Percentiles rank a stretch among this genome's conserved stretches.
Conservation (phyloP, 2,797 vertebrate genomes). For the Artibeus jamaicensis region DNA sequence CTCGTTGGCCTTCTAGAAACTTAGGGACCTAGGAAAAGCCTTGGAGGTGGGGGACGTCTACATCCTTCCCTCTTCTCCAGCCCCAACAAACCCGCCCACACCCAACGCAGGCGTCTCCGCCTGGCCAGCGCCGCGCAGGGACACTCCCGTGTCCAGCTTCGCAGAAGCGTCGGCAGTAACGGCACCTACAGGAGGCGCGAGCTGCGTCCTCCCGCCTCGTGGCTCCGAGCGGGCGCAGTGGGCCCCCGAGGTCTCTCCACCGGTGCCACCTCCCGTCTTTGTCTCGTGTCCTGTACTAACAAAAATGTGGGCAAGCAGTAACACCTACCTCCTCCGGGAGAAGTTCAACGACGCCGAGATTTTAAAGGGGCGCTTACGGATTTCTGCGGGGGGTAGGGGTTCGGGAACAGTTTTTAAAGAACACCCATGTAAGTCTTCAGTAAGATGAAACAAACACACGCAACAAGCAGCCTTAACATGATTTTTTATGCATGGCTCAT, state of each 20-base stretch:
- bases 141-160: background rate
- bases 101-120: no score
- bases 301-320: background rate
- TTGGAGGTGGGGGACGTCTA: background rate
- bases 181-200: background rate
- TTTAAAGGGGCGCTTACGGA: background rate
- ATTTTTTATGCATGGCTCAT: background rate
- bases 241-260: background rate
- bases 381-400: background rate
- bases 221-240: background rate
- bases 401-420: constrained; percentile 12
- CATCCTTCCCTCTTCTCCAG: background rate
- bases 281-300: background rate
- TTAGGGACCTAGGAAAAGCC: background rate
- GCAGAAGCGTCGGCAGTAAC: background rate
- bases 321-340: background rate
- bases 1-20: background rate
- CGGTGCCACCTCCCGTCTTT: background rate
- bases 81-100: background rate
- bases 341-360: background rate
- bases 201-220: background rate
- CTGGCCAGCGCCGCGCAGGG: background rate
- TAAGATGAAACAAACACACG: background rate
- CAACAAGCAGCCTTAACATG: background rate
- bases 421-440: background rate